Percentiles rank a stretch among this genome's conserved stretches.
Conservation (phyloP, 2,797 vertebrate genomes). For the Cercopithecus hamlyni region DNA sequence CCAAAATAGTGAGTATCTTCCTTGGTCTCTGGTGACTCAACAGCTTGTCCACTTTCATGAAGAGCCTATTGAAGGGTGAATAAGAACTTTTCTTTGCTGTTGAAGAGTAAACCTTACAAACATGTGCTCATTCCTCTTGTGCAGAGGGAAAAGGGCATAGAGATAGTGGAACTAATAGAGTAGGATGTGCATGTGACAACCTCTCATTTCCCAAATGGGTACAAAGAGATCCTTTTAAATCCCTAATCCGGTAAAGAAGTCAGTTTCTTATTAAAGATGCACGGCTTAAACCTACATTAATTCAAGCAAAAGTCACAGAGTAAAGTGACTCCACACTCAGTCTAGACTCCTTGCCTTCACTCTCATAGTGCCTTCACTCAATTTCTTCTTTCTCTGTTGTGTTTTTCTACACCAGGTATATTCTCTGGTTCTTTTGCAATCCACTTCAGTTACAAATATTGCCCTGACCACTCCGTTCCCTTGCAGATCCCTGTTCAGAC, state of each 20-base stretch:
- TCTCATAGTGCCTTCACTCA: neutral
- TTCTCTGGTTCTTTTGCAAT: neutral
- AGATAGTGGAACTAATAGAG: neutral
- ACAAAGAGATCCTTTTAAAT: neutral
- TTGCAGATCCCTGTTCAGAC: neutral
- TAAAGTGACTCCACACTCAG: neutral
- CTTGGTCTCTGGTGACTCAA: neutral
- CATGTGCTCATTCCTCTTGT: neutral
- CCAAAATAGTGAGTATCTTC: neutral
- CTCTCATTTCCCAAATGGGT: neutral
- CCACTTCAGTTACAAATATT: neutral
- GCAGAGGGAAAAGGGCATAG: neutral
- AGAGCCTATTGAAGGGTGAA: neutral
- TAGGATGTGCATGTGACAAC: neutral
- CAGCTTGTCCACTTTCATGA: neutral
- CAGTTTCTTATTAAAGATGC: neutral
- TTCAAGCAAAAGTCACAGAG: neutral
- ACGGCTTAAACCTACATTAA: neutral
- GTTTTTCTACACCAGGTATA: neutral
- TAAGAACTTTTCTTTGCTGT: neutral
- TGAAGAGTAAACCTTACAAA: neutral
- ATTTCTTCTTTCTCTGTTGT: neutral
- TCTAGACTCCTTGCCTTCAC: neutral
- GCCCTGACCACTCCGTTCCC: too few species aligned
- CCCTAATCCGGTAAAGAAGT: neutral